phyloP scores from a whole-genome alignment of 1,140 invertebrate genomes.

The Choristoneura fumiferana region DNA sequence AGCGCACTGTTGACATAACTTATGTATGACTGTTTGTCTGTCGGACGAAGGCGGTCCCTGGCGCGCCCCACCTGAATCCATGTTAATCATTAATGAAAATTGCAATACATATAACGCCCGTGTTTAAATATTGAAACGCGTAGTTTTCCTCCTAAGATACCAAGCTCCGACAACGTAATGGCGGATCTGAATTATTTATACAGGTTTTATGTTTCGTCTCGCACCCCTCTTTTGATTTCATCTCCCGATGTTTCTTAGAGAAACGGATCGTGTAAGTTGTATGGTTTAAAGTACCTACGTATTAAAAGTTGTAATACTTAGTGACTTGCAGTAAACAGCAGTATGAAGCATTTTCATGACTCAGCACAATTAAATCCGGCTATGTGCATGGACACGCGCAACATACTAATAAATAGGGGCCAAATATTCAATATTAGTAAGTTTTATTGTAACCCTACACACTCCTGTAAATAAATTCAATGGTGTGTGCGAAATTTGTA shows the following conservation, averaged over 20 bases:
- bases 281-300: not conserved
- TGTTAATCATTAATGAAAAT: constrained; percentile 72
- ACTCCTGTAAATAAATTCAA: no score
- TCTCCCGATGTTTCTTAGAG: constrained; percentile 2
- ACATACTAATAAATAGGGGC: no score
- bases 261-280: constrained; percentile 6
- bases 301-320: no score
- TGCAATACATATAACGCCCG: constrained; percentile 71
- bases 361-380: no score
- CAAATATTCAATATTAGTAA: no score
- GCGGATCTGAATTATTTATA: constrained; percentile 65
- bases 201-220: constrained; percentile 65
- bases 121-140: constrained; percentile 65
- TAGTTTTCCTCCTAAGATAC: constrained; percentile 52
- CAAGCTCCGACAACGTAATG: constrained; percentile 46
- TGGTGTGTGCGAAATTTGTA: no score
- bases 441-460: no score
- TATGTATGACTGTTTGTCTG: constrained; percentile 59
- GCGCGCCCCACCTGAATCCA: constrained; percentile 43
- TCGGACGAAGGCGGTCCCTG: constrained; percentile 38
- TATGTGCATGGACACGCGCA: no score
- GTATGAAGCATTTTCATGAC: no score
- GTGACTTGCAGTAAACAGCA: no score
- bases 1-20: constrained; percentile 51
- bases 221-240: constrained; percentile 34